A percentile compares a stretch with the other conserved stretches of the same genome.
Evolutionary conservation across 1,140 invertebrate species (phyloP).

Genomic region (Chelonus insularis): DNA sequence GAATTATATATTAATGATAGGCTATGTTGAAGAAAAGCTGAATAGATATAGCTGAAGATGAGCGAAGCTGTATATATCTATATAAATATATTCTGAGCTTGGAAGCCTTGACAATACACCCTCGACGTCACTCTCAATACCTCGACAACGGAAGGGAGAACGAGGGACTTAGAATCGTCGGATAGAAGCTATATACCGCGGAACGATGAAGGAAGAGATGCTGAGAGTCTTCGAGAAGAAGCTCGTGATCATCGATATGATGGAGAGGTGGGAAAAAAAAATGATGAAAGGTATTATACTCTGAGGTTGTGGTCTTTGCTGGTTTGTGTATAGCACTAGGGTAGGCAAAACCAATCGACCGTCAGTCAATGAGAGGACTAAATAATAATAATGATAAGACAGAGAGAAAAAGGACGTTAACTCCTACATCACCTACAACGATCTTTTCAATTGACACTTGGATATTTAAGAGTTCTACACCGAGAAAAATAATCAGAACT

Average conservation of each 20-base stretch:
- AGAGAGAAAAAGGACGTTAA: constrained; percentile 35
- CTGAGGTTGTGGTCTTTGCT: background rate
- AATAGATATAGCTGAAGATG: no score
- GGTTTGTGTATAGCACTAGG: background rate
- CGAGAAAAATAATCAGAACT: no score
- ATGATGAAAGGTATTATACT: background rate
- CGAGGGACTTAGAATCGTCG: constrained; percentile 39
- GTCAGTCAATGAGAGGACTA: constrained; percentile 41
- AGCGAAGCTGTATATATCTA: no score
- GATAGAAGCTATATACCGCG: constrained; percentile 29
- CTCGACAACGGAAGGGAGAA: constrained; percentile 33
- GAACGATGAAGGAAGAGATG: constrained; percentile 8
- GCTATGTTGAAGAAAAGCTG: no score
- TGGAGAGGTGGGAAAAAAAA: background rate
- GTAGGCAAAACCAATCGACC: constrained; percentile 38
- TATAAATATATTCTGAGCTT: background rate
- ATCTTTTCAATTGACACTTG: no score
- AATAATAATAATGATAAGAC: constrained; percentile 38
- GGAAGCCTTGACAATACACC: constrained; percentile 43
- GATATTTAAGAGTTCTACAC: no score
- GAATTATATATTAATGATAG: no score
- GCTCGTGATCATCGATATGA: constrained; percentile 27
- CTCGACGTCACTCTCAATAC: constrained; percentile 51
- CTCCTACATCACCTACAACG: constrained; percentile 15
- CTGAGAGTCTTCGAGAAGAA: constrained; percentile 20